Evolutionary conservation across 2,797 vertebrate species (phyloP).

Genomic region (Kryptolebias ocellatus): DNA sequence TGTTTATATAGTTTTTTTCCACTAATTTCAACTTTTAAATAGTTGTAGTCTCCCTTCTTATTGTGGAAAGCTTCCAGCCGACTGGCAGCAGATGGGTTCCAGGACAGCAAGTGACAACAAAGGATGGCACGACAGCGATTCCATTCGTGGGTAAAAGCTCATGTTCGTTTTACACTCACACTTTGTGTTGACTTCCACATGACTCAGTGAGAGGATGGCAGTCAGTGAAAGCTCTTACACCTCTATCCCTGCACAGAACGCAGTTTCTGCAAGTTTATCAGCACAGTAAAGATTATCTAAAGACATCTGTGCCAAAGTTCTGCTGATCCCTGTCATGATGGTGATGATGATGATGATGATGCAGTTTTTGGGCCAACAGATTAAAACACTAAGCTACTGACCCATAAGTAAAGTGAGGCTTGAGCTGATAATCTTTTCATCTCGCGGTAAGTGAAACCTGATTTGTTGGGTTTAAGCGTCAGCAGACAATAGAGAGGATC

Average conservation of each 20-base stretch:
- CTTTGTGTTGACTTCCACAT: constrained; percentile 29
- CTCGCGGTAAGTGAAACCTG: constrained; percentile 70
- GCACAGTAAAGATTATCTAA: constrained; percentile 41
- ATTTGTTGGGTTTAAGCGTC: constrained; percentile 58
- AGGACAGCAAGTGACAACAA: constrained; percentile 23
- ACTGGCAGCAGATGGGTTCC: constrained; percentile 36
- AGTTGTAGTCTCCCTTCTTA: neutral
- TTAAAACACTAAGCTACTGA: constrained; percentile 68
- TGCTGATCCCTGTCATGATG: constrained; percentile 24
- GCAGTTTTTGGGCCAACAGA: constrained; percentile 53
- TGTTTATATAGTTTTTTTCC: too few species aligned
- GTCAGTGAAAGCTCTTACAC: constrained; percentile 21
- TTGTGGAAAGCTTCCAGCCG: constrained; percentile 8
- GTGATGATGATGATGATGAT: constrained; percentile 34
- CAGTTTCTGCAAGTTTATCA: constrained; percentile 5
- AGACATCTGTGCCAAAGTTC: constrained; percentile 49
- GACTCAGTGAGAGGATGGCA: constrained; percentile 30
- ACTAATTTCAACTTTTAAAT: too few species aligned
- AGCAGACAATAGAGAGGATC: constrained; percentile 56
- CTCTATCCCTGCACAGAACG: neutral
- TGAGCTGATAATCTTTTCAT: constrained; percentile 72
- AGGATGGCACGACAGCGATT: constrained; percentile 18
- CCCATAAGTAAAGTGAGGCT: constrained; percentile 72
- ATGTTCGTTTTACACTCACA: constrained; percentile 39
- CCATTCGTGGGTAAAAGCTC: constrained; percentile 20